Conservation (phyloP, 2,113 vertebrate genomes). For the Tautogolabrus adspersus region DNA sequence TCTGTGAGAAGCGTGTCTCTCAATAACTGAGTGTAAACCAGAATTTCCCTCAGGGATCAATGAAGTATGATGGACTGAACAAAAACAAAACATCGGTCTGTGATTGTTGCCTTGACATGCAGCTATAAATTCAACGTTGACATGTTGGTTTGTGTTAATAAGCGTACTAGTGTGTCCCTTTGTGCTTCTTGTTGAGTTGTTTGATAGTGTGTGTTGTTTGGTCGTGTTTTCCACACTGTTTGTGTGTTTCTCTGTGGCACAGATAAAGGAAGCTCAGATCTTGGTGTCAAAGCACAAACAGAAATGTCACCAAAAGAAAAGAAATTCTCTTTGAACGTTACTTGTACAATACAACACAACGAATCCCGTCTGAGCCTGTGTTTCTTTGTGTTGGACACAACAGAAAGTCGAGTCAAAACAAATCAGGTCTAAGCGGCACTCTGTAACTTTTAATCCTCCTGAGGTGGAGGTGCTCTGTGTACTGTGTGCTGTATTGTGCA, state of each 20-base stretch:
- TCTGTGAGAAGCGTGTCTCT: too few relatives aligned
- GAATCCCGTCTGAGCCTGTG: not conserved
- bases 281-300: conserved; percentile 15
- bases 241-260: conserved; percentile 3
- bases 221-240: not conserved
- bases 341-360: not conserved
- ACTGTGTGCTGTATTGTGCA: not conserved
- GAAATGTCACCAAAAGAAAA: conserved; percentile 12
- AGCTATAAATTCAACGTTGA: not conserved
- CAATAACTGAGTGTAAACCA: too few relatives aligned
- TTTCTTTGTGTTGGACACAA: not conserved
- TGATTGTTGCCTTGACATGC: not conserved
- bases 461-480: conserved; percentile 5
- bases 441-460: not conserved
- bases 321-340: conserved; percentile 31
- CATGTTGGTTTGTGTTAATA: not conserved
- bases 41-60: too few relatives aligned
- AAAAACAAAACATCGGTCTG: not conserved
- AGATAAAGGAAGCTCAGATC: conserved; percentile 30
- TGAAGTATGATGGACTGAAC: too few relatives aligned
- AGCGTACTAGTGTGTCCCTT: not conserved
- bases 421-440: not conserved
- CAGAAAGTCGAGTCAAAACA: conserved; percentile 12
- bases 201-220: not conserved
- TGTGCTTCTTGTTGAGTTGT: not conserved